Percentiles rank a stretch among this genome's conserved stretches.
Conservation (phyloP, 1,140 invertebrate genomes). For the Patella vulgata region DNA sequence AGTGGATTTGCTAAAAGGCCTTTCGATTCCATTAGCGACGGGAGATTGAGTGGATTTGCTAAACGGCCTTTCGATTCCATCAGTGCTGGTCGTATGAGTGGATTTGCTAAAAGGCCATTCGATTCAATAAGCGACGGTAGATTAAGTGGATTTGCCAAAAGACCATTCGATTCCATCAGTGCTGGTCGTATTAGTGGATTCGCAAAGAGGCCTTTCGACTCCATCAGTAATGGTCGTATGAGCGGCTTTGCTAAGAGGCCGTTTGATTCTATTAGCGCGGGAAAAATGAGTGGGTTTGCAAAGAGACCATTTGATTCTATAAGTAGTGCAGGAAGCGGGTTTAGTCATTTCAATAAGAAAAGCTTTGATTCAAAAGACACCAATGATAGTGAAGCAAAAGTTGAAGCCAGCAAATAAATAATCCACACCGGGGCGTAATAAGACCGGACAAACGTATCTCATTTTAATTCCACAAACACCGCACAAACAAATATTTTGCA, state of each 20-base stretch:
- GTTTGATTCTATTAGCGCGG: no score
- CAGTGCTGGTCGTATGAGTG: background rate
- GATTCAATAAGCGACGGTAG: slow-evolving; percentile 25
- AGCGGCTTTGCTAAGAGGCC: slow-evolving; percentile 18
- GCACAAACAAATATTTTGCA: no score
- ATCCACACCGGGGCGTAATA: no score
- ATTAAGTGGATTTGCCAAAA: slow-evolving; percentile 28
- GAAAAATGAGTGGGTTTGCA: no score
- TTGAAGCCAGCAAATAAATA: no score
- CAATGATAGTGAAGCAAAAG: no score
- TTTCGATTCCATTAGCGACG: slow-evolving; percentile 25
- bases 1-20: slow-evolving; percentile 12
- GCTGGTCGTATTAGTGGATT: slow-evolving; percentile 15
- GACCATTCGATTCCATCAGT: slow-evolving; percentile 25
- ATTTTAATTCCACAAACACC: no score
- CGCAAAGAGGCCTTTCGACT: slow-evolving; percentile 23
- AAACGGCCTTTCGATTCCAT: slow-evolving; percentile 26
- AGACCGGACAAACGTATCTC: no score
- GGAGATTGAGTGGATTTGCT: slow-evolving; percentile 15
- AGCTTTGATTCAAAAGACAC: no score
- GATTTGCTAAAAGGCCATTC: slow-evolving; percentile 24
- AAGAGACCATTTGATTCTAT: no score
- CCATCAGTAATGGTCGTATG: slow-evolving; percentile 10
- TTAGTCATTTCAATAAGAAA: no score
- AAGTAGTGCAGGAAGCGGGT: no score